Percentiles rank a stretch among this genome's conserved stretches.
Conservation (phyloP, 2,888 invertebrate species). For the Adelognathus sp. region DNA sequence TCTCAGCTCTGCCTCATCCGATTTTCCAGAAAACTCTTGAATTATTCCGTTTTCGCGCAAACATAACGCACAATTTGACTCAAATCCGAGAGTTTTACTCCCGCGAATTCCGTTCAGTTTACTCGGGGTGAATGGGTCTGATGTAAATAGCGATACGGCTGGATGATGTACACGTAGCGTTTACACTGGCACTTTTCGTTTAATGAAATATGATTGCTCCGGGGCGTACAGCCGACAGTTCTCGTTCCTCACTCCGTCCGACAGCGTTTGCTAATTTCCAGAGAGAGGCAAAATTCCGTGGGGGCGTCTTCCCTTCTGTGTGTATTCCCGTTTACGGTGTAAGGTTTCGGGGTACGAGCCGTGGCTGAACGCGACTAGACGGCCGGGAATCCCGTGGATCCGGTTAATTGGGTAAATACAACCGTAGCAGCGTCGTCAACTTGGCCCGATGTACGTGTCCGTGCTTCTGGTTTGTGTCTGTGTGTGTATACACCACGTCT, state of each 20-base stretch:
- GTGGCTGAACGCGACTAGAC: neutral
- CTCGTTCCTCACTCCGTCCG: slow-evolving; percentile 3
- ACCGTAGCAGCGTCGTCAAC: slow-evolving; percentile 50
- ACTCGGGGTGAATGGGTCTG: neutral
- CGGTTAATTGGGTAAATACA: slow-evolving; percentile 57
- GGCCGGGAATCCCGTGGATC: slow-evolving; percentile 34
- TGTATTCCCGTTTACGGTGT: neutral
- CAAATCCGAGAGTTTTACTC: neutral
- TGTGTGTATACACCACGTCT: neutral
- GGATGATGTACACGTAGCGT: too few species aligned
- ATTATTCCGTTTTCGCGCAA: neutral
- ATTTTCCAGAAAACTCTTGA: neutral
- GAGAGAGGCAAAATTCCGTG: neutral
- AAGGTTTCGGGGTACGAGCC: neutral
- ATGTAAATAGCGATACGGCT: neutral
- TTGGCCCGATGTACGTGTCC: slow-evolving; percentile 15
- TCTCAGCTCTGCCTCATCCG: neutral
- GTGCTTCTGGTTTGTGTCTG: neutral
- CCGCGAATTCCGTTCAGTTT: neutral
- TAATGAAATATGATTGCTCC: slow-evolving; percentile 15
- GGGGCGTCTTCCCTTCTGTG: neutral
- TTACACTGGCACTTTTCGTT: neutral
- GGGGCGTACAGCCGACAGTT: neutral
- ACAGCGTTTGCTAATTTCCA: slow-evolving; percentile 5
- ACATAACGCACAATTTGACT: neutral